Evolutionary conservation across 92 coral and sea anemone species (phyloP), one percentile per base, ranked within the genome.

Genomic region (Phymanthus crucifer): DNA sequence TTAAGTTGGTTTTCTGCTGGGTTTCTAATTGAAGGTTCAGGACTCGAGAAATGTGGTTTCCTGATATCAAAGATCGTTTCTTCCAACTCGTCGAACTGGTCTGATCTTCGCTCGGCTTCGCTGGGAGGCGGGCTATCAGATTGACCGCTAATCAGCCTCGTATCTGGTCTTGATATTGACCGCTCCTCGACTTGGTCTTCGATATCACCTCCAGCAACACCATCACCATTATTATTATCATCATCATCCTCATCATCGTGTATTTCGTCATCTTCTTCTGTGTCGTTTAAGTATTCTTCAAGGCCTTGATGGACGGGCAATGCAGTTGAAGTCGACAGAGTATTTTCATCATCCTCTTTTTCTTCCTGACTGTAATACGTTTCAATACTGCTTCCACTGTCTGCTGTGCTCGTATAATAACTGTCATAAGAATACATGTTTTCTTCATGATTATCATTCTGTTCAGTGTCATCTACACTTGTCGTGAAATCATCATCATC

Each of bases 91-190:
- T 87, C 93, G 66, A 90, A 91, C 52, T 70, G 79, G n/a, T 78
- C 72, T 16, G 87, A 71, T 76, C 69, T 64, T 47, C 21, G 71
- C 65, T 80, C 83, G 5, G 85, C 85, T 50, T 83, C 86, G n/a
- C 84, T 76, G 35, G 40, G 83, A 67, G 91, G 45, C 5, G 45
- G 97, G 9, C 89, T 87, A 29, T 91, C 95, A 27, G 97, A 93
- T 36, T 88, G 70, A 12, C 97, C 97, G 83, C 97, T 85, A 70
- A 93, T 91, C 23, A 80, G 83, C 32, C 93, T 86, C 18, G 91
- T 85, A 46, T 33, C 76, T 5, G 86, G 81, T 29, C 83, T 82
- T 65, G 87, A 45, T 3, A 33, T 37, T 37, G 36, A 64, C 40
- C 40, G 23, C 37, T 72, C 37, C 31, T 26, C 47, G 23, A 26